Conservation (phyloP, 2,888 invertebrate species). For the Unio pictorum region DNA sequence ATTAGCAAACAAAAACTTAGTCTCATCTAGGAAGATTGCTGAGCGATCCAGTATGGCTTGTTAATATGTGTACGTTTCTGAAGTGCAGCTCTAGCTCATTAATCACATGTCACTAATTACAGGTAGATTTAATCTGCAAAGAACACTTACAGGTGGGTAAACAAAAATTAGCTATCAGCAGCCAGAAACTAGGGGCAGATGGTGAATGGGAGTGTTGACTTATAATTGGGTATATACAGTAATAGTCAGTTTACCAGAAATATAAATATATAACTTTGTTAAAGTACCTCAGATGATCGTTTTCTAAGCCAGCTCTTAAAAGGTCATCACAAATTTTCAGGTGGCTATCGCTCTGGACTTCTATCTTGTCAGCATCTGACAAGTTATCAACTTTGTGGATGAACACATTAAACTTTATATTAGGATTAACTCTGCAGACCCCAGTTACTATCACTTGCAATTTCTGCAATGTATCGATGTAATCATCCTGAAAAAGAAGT, state of each 20-base stretch:
- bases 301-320: constrained; percentile 81
- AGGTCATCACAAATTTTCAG: constrained; percentile 96
- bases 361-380: constrained; percentile 98
- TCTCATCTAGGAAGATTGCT: too few species aligned
- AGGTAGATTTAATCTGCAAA: too few species aligned
- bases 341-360: constrained; percentile 97
- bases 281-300: constrained; percentile 59
- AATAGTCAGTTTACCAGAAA: background rate
- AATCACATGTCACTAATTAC: too few species aligned
- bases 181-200: too few species aligned
- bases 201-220: too few species aligned
- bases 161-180: too few species aligned
- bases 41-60: too few species aligned
- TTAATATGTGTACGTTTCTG: too few species aligned
- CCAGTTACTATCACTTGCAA: constrained; percentile 93
- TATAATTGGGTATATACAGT: constrained; percentile 11
- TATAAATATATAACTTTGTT: background rate
- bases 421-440: constrained; percentile 94
- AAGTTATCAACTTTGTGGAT: constrained; percentile 99
- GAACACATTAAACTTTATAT: constrained; percentile 96
- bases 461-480: constrained; percentile 93
- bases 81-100: too few species aligned
- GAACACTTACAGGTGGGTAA: too few species aligned
- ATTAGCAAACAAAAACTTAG: too few species aligned
- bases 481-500: constrained; percentile 83